Percentiles rank a stretch among this genome's conserved stretches.
Evolutionary conservation across 2,113 vertebrate species (phyloP).

Genomic region (Tichodroma muraria): DNA sequence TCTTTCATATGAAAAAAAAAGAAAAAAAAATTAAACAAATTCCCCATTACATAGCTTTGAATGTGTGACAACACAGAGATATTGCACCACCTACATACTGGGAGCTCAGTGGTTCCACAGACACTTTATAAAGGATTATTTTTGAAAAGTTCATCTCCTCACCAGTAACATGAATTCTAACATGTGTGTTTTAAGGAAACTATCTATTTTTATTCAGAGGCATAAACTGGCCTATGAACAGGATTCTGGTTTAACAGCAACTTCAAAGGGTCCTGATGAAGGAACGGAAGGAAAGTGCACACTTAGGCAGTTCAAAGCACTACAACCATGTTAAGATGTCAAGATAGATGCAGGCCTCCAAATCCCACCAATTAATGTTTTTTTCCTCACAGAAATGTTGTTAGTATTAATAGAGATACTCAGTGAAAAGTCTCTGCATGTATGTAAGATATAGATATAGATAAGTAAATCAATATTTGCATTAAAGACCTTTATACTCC

Average conservation of each 20-base stretch:
- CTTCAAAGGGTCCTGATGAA: conserved; percentile 43
- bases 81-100: not conserved
- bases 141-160: not conserved
- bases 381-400: not conserved
- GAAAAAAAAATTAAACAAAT: not conserved
- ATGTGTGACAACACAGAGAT: not conserved
- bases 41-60: not conserved
- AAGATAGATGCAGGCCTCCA: not conserved
- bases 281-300: not conserved
- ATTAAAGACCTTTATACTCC: conserved; percentile 2
- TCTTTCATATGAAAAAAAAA: not conserved
- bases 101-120: not conserved
- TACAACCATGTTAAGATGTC: not conserved
- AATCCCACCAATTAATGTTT: not conserved
- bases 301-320: not conserved
- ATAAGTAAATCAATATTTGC: conserved; percentile 17
- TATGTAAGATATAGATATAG: not conserved
- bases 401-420: not conserved
- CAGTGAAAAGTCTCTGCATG: not conserved
- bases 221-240: conserved; percentile 25
- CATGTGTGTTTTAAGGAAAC: conserved; percentile 25
- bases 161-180: not conserved
- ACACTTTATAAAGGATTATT: not conserved
- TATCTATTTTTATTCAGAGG: not conserved
- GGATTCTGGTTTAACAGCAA: not conserved